Evolutionary conservation across 2,888 invertebrate genomes (phyloP).

Genomic region (Baccha elongata): DNA sequence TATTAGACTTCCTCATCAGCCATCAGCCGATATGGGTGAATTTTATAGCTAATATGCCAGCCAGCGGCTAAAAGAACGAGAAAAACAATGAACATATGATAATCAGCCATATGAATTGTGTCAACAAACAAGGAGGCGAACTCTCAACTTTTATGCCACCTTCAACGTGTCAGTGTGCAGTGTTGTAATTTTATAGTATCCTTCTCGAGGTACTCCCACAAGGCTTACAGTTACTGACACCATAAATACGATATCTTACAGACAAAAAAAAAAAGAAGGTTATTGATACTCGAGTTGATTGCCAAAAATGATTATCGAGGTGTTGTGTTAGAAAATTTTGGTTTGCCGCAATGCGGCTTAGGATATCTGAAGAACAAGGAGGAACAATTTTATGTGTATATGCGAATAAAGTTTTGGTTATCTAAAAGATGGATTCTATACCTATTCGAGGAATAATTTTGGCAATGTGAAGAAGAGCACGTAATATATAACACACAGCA

Average conservation of each 20-base stretch:
- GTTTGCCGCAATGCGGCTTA: slow-evolving; percentile 31
- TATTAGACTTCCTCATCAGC: not conserved
- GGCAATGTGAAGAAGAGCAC: not conserved
- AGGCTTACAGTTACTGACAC: not conserved
- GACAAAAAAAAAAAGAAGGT: not conserved
- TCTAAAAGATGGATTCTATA: not conserved
- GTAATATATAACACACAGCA: not conserved
- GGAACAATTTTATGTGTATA: not conserved
- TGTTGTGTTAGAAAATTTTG: slow-evolving; percentile 28
- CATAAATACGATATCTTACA: not conserved
- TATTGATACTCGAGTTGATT: slow-evolving; percentile 23
- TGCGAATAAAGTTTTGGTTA: slow-evolving; percentile 22
- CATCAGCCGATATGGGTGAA: not conserved
- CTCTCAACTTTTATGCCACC: not conserved
- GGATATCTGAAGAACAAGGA: not conserved
- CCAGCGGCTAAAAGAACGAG: not conserved
- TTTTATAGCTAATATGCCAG: not conserved
- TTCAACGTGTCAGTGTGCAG: not conserved
- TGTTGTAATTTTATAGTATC: not conserved
- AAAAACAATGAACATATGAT: slow-evolving; percentile 36
- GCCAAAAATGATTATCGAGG: slow-evolving; percentile 51
- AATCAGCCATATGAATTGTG: slow-evolving; percentile 37
- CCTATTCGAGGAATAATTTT: not conserved
- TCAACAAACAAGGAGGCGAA: slow-evolving; percentile 33
- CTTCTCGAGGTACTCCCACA: not conserved